Conservation (phyloP, 37 sponge, comb jelly and placozoan species). For the Hormiphora californensis region DNA sequence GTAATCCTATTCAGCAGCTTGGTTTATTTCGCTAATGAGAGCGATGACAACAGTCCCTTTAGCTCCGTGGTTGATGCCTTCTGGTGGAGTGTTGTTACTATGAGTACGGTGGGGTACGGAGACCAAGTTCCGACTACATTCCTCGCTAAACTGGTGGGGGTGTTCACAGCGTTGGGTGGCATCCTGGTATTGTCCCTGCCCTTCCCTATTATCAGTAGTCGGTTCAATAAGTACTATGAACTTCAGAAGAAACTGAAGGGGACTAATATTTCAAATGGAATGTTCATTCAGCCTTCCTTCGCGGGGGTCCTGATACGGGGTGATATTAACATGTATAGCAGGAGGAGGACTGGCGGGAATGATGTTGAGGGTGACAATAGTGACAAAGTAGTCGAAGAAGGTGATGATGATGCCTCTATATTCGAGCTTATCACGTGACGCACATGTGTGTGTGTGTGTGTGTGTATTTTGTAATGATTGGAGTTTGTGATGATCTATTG, state of each 20-base stretch:
- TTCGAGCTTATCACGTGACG: no score
- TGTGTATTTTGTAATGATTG: no score
- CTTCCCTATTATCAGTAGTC: background rate
- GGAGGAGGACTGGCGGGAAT: no score
- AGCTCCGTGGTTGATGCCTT: background rate
- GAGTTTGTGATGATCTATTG: no score
- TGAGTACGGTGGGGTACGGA: slow-evolving; percentile 27
- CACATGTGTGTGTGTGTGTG: no score
- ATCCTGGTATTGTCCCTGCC: slow-evolving; percentile 11
- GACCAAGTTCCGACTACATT: slow-evolving; percentile 38
- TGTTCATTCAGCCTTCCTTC: no score
- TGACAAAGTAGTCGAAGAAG: no score
- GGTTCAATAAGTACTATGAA: slow-evolving; percentile 36
- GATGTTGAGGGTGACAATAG: no score
- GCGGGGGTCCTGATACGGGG: no score
- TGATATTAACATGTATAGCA: no score
- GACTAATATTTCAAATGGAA: no score
- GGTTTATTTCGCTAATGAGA: slow-evolving; percentile 44
- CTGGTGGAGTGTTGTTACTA: slow-evolving; percentile 38
- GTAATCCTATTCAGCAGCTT: slow-evolving; percentile 12
- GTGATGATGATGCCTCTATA: no score
- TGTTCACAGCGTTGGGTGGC: background rate
- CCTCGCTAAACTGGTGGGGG: slow-evolving; percentile 3
- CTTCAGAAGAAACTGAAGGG: background rate
- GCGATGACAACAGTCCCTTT: background rate